Base-by-base conservation (phyloP, 1,140 invertebrate species). In the Rhopalosiphum maidis region DNA sequence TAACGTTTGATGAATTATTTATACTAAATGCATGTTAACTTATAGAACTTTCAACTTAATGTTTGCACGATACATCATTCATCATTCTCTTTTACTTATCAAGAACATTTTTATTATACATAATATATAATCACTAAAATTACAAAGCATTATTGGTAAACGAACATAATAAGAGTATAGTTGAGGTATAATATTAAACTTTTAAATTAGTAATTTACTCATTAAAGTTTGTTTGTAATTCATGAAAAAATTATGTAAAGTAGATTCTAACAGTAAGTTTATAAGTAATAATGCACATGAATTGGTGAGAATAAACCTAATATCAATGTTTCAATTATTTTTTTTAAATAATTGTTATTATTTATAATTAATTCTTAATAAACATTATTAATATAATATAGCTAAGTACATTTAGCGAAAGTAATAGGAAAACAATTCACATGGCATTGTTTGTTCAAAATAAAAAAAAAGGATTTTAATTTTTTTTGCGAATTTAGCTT, bases 131-230 rank as follows among this genome's bases (percentile, higher is more conserved):
- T 88, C 18, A 54, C 21, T 54, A 88, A 48, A 48, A n/a, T 87
- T 51, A 87, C 86, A 48, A 87, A 87, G 18, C 2, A 41, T 87
- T 51, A 51, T 46, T 21, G 46, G 30, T 35, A 18, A n/a, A 22
- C 30, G 9, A 85, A 85, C 22, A 43, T 11, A 41, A 43, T 11
- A 41, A 22, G 23, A 25, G 30, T 48, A 22, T 15, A 86, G 4
- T 30, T 7, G 4, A 43, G 11, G 25, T 30, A 86, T 41, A 41
- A 43, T 85, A 43, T 43, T 43, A 30, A 8, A 48, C 1, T 87
- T n/a, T 87, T 48, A 48, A 87, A 48, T 87, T 87, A 48, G 15
- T 48, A n/a, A 87, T 48, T 87, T 87, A 87, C 86, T 87, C 43
- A n/a, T 87, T 87, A 22, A 35, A 87, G 9, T 35, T 48, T 30